Evolutionary conservation across 2,888 invertebrate genomes (phyloP).

Genomic region (Caradrina clavipalpis): DNA sequence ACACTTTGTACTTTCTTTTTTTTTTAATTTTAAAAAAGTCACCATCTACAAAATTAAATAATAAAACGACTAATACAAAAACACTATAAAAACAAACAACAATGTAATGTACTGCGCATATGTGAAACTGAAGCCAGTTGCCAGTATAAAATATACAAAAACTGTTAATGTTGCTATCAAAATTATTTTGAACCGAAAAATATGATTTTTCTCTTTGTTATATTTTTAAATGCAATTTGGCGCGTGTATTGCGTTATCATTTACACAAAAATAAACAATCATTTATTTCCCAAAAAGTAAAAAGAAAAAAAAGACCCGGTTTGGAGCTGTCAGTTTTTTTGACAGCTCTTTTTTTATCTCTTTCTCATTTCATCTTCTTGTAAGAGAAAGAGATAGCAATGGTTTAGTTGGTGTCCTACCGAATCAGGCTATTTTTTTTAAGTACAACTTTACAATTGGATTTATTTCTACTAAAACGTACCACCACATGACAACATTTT

Average conservation of each 20-base stretch:
- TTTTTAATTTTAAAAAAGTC: constrained; percentile 70
- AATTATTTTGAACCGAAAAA: constrained; percentile 27
- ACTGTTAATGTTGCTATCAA: constrained; percentile 33
- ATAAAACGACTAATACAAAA: constrained; percentile 72
- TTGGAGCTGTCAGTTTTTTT: neutral
- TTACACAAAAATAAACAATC: neutral
- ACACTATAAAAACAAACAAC: constrained; percentile 71
- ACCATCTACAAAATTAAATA: constrained; percentile 79
- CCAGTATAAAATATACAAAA: constrained; percentile 36
- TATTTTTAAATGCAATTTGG: neutral
- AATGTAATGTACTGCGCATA: constrained; percentile 60
- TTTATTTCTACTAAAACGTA: too few relatives aligned
- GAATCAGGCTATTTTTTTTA: neutral
- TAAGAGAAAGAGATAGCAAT: neutral
- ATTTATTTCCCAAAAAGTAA: neutral
- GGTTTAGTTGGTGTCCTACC: neutral
- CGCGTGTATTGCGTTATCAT: neutral
- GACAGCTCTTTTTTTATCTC: neutral
- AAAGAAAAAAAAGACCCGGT: neutral
- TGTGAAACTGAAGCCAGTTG: constrained; percentile 37
- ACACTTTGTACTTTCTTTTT: constrained; percentile 78
- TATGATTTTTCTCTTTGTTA: constrained; percentile 2
- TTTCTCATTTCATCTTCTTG: neutral
- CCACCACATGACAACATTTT: too few relatives aligned
- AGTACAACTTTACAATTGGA: too few relatives aligned